phyloP scores from a whole-genome alignment of 2,113 vertebrate genomes.

The Paramormyrops kingsleyae region DNA sequence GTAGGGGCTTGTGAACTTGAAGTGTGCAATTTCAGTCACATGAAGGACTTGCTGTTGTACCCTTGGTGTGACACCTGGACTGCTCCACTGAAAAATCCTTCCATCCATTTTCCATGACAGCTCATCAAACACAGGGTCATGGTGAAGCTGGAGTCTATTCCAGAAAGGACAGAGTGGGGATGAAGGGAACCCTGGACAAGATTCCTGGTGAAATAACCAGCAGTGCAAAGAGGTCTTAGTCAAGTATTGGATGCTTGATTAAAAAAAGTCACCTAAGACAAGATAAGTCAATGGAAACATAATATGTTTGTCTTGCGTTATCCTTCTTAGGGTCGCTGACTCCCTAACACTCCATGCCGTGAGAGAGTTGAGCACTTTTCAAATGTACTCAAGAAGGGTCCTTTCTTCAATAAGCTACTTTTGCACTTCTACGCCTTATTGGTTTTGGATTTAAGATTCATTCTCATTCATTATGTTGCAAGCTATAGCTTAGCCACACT shows the following conservation, averaged over 20 bases:
- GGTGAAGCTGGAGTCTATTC: not conserved
- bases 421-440: not conserved
- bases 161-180: not conserved
- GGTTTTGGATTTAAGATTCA: slow-evolving; percentile 16
- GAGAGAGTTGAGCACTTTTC: slow-evolving; percentile 11
- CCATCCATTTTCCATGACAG: not conserved
- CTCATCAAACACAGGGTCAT: no score
- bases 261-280: not conserved
- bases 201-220: not conserved
- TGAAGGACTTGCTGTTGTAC: not conserved
- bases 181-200: not conserved
- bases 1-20: not conserved
- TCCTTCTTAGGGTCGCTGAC: not conserved
- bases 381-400: slow-evolving; percentile 5
- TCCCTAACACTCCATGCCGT: not conserved
- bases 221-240: not conserved
- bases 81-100: not conserved
- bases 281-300: not conserved
- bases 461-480: slow-evolving; percentile 14
- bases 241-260: not conserved
- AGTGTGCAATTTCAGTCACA: not conserved
- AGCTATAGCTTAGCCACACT: not conserved
- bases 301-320: not conserved
- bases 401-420: slow-evolving; percentile 17
- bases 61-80: not conserved